Evolutionary conservation across 2,888 invertebrate species (phyloP).

Genomic region (Notocelia uddmanniana): DNA sequence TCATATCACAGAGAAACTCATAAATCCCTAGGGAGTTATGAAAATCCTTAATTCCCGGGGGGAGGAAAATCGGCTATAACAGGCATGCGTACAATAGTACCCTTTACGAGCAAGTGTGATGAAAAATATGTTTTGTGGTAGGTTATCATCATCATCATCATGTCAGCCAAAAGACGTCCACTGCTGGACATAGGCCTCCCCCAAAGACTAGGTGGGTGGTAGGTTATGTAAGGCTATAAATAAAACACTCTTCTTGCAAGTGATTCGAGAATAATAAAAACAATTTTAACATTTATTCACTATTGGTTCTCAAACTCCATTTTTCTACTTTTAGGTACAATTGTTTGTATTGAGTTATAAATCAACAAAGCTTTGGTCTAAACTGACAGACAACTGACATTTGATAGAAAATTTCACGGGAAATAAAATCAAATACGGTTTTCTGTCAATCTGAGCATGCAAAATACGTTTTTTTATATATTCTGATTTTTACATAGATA

Average conservation of each 20-base stretch:
- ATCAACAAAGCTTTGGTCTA: slow-evolving; percentile 77
- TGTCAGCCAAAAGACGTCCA: no score
- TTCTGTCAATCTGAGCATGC: slow-evolving; percentile 66
- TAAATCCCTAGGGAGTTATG: no score
- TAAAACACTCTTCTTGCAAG: slow-evolving; percentile 81
- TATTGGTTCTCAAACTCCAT: slow-evolving; percentile 82
- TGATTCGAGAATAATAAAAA: slow-evolving; percentile 85
- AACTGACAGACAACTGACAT: slow-evolving; percentile 59
- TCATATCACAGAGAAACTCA: no score
- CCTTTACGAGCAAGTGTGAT: no score
- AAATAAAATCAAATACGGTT: slow-evolving; percentile 19
- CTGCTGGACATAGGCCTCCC: no score
- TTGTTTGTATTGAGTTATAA: slow-evolving; percentile 79
- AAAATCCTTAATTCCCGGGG: no score
- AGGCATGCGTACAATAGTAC: no score
- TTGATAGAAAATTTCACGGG: neutral
- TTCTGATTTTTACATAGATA: slow-evolving; percentile 78
- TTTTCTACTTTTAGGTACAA: slow-evolving; percentile 81
- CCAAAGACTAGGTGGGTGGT: no score
- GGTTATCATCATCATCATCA: no score
- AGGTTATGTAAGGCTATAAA: slow-evolving; percentile 50
- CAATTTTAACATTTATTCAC: slow-evolving; percentile 84
- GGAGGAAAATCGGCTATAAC: no score
- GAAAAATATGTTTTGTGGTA: no score
- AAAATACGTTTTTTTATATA: slow-evolving; percentile 78